Percentiles rank a stretch among this genome's conserved stretches.
Evolutionary conservation across 2,113 vertebrate genomes (phyloP).

Genomic region (Lepidiolamprologus cunningtoni): DNA sequence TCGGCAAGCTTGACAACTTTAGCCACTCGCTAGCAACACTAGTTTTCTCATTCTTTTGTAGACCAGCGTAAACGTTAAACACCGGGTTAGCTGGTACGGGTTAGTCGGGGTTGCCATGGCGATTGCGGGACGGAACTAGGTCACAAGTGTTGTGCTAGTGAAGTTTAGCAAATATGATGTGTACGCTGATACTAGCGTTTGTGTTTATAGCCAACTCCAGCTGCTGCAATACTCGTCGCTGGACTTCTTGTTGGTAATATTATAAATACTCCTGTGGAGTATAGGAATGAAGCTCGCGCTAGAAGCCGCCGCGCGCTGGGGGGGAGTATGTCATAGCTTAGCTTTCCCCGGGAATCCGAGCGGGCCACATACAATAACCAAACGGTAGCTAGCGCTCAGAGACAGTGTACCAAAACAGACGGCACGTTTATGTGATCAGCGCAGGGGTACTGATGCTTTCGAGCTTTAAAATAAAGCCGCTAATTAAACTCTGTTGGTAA

Average conservation of each 20-base stretch:
- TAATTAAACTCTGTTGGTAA: neutral
- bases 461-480: neutral
- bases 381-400: neutral
- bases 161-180: neutral
- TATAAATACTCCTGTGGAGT: neutral
- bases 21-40: neutral
- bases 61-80: neutral
- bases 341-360: slow-evolving; percentile 43
- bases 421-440: neutral
- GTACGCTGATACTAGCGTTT: neutral
- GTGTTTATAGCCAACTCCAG: neutral
- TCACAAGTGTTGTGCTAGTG: neutral
- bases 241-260: neutral
- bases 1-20: neutral
- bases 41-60: neutral
- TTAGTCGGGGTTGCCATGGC: slow-evolving; percentile 40
- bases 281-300: neutral
- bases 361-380: slow-evolving; percentile 8
- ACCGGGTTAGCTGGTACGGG: neutral
- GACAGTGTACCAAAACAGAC: neutral
- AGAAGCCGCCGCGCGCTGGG: neutral
- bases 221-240: too few relatives aligned
- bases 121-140: slow-evolving; percentile 5
- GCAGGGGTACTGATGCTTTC: neutral
- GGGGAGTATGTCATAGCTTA: neutral